A percentile compares a stretch with the other conserved stretches of the same genome.
Conservation (phyloP, 2,888 invertebrate genomes). For the Callosobruchus maculatus region DNA sequence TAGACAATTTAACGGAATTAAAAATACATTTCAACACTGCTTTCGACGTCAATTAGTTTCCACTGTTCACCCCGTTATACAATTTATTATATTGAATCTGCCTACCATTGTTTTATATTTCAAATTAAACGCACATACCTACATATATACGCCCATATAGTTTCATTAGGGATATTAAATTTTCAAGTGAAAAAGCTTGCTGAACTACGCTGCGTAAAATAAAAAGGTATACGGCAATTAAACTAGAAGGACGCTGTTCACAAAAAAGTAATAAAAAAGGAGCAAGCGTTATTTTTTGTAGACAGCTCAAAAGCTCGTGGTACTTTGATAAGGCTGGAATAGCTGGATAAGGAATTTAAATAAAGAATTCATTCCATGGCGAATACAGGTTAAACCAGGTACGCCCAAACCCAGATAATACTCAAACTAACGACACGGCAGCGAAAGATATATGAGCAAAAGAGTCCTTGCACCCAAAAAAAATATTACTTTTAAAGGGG, state of each 20-base stretch:
- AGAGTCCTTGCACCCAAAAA: too few relatives aligned
- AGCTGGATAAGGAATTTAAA: not conserved
- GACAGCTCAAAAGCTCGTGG: not conserved
- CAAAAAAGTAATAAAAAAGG: not conserved
- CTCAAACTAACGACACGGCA: too few relatives aligned
- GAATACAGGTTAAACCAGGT: too few relatives aligned
- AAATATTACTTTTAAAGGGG: too few relatives aligned
- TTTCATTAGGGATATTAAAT: not conserved
- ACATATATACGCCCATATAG: not conserved
- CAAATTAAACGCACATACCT: not conserved
- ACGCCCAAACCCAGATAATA: too few relatives aligned
- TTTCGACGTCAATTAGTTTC: not conserved
- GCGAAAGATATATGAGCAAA: too few relatives aligned
- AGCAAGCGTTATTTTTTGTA: not conserved
- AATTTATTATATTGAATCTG: not conserved
- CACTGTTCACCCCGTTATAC: not conserved
- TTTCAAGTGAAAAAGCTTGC: not conserved
- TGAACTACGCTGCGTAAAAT: not conserved
- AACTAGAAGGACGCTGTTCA: not conserved
- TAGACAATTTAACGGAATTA: not conserved
- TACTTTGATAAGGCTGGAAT: not conserved
- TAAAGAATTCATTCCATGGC: not conserved
- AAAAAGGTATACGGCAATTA: not conserved
- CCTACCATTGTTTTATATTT: not conserved
- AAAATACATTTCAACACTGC: not conserved